Evolutionary conservation across 2,888 invertebrate species (phyloP), one percentile per base, ranked within the genome.

Genomic region (Argynnis bischoffii): DNA sequence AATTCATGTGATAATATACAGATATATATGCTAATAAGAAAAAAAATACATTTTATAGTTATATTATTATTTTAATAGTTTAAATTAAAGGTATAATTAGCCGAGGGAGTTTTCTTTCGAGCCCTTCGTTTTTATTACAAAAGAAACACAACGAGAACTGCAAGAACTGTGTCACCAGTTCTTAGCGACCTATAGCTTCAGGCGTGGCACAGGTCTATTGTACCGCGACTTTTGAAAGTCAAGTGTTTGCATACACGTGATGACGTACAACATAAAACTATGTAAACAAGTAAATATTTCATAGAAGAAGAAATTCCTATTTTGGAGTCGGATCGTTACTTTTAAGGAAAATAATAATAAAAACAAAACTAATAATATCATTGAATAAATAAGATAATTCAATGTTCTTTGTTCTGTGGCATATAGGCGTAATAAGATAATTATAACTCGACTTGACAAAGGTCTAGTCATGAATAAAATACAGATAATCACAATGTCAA

Each of bases 121-220:
- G 46, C 47, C 63, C 50, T 18, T 31, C 48, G 46, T 21, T 48
- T 65, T 55, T 51, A 57, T 63, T 55, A 69, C 63, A 69, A 70
- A 66, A 72, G 66, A 57, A 46, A 55, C 53, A 59, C 6, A 41
- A 41, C 35, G 35, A 41, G 8, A 11, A 41, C 35, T 41, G 18
- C 55, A 55, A 63, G 66, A 73, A 69, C 53, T 70, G 63, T 74
- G 74, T 74, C 74, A 74, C 66, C 26, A 55, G 66, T 65, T 55
- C 47, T 57, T 68, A 60, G 66, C 66, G 69, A 69, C 74, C 74
- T 68, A 72, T 35, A 69, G 70, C 74, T 70, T 60, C 15, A 61
- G 70, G 74, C 72, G 59, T 41, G 41, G 69, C 69, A 60, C 69
- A 69, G 61, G 59, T 53, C 69, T 66, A 74, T 72, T 74, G 73